phyloP scores from a whole-genome alignment of 1,140 invertebrate genomes.

The Portunus trituberculatus region DNA sequence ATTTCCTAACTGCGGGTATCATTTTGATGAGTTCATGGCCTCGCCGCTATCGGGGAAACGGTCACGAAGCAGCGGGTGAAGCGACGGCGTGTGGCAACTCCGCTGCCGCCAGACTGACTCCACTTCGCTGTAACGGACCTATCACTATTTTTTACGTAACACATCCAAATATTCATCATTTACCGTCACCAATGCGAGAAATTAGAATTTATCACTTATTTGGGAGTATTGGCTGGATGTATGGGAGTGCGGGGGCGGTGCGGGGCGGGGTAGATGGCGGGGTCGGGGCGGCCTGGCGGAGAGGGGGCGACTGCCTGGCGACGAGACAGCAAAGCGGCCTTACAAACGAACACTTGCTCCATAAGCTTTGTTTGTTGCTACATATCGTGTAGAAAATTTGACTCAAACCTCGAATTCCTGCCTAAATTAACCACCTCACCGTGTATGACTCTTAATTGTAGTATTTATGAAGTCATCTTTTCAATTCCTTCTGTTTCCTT shows the following conservation, averaged over 20 bases:
- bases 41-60: conserved; percentile 24
- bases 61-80: neutral
- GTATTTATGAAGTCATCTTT: too few relatives aligned
- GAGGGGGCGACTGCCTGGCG: conserved; percentile 62
- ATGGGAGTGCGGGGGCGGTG: neutral
- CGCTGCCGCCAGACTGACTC: conserved; percentile 70
- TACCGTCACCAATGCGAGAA: neutral
- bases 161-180: conserved; percentile 24
- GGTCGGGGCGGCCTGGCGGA: neutral
- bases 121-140: conserved; percentile 64
- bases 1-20: neutral
- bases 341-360: conserved; percentile 55
- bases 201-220: neutral
- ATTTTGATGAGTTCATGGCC: conserved; percentile 44
- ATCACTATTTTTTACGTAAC: neutral
- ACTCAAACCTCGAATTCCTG: too few relatives aligned
- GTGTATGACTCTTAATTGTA: too few relatives aligned
- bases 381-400: conserved; percentile 29
- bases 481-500: neutral
- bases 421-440: too few relatives aligned
- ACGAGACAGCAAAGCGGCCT: conserved; percentile 64
- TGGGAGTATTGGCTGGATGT: neutral
- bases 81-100: conserved; percentile 49
- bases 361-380: conserved; percentile 61
- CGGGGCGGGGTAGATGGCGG: neutral